Evolutionary conservation across 2,888 invertebrate genomes (phyloP), one percentile per base, ranked within the genome.

Genomic region (Biston betularia): DNA sequence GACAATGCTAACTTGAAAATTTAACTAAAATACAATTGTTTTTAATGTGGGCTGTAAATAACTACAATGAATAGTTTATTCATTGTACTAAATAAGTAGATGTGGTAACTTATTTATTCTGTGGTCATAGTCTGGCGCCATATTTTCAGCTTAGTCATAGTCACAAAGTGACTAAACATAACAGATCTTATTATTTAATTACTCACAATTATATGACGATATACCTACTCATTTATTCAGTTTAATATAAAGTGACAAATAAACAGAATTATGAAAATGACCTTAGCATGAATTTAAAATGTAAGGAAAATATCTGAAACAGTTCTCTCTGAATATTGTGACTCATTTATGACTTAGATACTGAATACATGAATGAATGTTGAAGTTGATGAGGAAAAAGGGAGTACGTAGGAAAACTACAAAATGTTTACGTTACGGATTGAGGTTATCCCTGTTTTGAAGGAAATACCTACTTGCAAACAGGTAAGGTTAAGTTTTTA

Each of bases 281-380:
- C 38, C 14, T 38, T 55, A 55, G 33, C 42, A 72, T 72, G 71
- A 77, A 73, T 76, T 69, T 75, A 70, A 70, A 73, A 71, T 72
- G 72, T 66, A 35, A 77, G 81, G 80, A 79, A 76, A 82, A 80
- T 72, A 52, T 52, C 49, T 56, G 33, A 50, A 53, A 50, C 38
- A 9, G 11, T 42, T 34, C 48, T 40, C 5, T 7, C 45, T 38
- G 38, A 63, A 50, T 38, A 45, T 10, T 11, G 1, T 55, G 55
- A 58, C 33, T 58, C 58, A 58, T 12, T 4, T 45, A 40, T 49
- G 58, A 40, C 58, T 49, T 33, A 35, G 35, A 7, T 35, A 58
- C 49, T 49, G 14, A 49, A 49, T 48, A 14, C 48, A 9, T 54
- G 65, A 54, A 65, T 58, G 63, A 12, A 42, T 63, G 53, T 11